phyloP scores from a whole-genome alignment of 1,140 invertebrate genomes.

The Parasteatoda tepidariorum region DNA sequence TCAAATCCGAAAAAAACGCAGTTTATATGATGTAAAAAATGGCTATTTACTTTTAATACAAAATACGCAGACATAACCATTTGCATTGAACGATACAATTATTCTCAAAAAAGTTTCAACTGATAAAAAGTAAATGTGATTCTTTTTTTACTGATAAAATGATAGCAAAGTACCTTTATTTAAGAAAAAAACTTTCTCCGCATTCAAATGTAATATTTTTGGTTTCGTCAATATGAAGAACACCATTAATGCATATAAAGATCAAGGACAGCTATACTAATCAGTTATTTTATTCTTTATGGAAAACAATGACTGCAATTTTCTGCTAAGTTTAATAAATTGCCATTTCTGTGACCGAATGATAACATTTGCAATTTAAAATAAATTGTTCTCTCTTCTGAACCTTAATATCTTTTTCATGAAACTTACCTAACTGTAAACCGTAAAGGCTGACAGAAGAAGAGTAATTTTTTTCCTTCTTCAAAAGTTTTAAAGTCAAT shows the following conservation, averaged over 20 bases:
- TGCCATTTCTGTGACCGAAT: constrained; percentile 46
- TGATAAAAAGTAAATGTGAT: too few relatives aligned
- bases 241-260: constrained; percentile 42
- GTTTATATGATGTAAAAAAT: too few relatives aligned
- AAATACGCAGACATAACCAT: too few relatives aligned
- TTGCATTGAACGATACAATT: too few relatives aligned
- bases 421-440: constrained; percentile 17
- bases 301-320: constrained; percentile 28
- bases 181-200: background rate
- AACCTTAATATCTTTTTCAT: background rate
- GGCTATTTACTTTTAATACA: too few relatives aligned
- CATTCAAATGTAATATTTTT: constrained; percentile 50
- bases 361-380: constrained; percentile 60
- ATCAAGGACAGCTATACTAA: constrained; percentile 28
- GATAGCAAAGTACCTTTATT: constrained; percentile 14
- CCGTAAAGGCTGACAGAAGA: background rate
- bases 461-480: too few relatives aligned
- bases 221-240: constrained; percentile 7
- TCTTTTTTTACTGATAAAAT: background rate
- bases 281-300: constrained; percentile 43
- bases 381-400: constrained; percentile 42
- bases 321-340: constrained; percentile 59
- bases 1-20: too few relatives aligned
- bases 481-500: too few relatives aligned
- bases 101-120: too few relatives aligned